These are phyloP conservation scores for Poeciliopsis turrubarensis DNA, from an alignment of 2,113 vertebrate species.

Conservation along the genomic window DNA sequence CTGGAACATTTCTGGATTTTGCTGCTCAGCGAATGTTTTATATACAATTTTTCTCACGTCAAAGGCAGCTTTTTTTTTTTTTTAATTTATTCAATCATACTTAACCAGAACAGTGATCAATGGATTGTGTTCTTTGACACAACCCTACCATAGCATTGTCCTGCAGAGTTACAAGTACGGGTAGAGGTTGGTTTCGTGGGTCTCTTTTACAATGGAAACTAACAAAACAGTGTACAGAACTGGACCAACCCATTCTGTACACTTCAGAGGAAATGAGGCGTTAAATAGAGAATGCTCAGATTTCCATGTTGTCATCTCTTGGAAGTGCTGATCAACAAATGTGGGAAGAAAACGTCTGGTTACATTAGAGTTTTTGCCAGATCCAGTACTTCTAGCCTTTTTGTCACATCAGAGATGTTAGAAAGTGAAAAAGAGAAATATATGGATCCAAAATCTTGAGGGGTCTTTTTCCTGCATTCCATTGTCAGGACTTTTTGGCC, in stretches of 20 bases:
- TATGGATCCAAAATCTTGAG: slow-evolving; percentile 55
- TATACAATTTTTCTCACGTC: not conserved
- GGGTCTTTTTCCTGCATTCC: slow-evolving; percentile 43
- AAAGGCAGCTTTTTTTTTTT: no score
- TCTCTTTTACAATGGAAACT: no score
- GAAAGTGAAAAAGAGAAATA: slow-evolving; percentile 52
- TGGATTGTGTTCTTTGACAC: no score
- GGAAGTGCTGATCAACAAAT: slow-evolving; percentile 63
- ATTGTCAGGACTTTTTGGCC: slow-evolving; percentile 48
- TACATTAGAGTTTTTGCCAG: slow-evolving; percentile 19
- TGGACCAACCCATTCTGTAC: no score
- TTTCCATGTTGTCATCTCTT: slow-evolving; percentile 56
- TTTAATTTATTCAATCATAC: no score
- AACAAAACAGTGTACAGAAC: no score
- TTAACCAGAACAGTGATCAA: no score
- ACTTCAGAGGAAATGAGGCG: no score
- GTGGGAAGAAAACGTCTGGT: slow-evolving; percentile 34
- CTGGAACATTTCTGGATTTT: slow-evolving; percentile 25
- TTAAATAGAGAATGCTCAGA: not conserved
- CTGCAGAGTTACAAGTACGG: no score
- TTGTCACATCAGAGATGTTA: slow-evolving; percentile 48
- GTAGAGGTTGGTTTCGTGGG: no score
- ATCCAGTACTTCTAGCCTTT: slow-evolving; percentile 40
- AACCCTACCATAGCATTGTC: no score
- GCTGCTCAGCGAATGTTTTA: slow-evolving; percentile 16